phyloP scores from a whole-genome alignment of 2,797 vertebrate species.

The Australoheros facetus region DNA sequence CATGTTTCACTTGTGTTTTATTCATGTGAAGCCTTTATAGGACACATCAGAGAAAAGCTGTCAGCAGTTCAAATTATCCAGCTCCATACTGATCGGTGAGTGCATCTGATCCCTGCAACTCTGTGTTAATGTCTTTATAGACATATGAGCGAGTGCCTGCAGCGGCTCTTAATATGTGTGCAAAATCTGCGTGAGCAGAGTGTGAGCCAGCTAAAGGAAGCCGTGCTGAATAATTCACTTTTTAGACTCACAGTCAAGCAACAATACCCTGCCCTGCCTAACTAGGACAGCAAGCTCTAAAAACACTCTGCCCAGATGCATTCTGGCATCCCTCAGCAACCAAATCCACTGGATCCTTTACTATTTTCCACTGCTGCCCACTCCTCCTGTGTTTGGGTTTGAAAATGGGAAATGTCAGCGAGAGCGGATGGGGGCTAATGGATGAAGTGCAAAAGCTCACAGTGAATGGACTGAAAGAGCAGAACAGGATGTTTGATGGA shows the following conservation, averaged over 20 bases:
- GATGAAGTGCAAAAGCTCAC: conserved; percentile 41
- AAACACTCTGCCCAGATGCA: conserved; percentile 46
- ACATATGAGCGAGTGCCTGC: conserved; percentile 18
- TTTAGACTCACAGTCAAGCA: conserved; percentile 60
- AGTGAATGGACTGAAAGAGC: conserved; percentile 27
- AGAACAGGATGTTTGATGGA: conserved; percentile 47
- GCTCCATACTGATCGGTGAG: conserved; percentile 41
- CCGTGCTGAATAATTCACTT: conserved; percentile 78
- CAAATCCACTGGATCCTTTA: conserved; percentile 46
- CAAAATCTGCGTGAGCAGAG: conserved; percentile 36
- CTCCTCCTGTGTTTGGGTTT: conserved; percentile 53
- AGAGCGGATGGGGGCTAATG: conserved; percentile 23
- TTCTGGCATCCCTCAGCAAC: conserved; percentile 35
- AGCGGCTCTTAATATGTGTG: conserved; percentile 24
- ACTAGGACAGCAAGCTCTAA: conserved; percentile 70
- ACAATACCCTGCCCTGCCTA: conserved; percentile 57
- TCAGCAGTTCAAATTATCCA: neutral
- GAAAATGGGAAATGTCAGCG: conserved; percentile 38
- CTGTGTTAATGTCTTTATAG: conserved; percentile 19
- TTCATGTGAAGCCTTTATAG: conserved; percentile 1
- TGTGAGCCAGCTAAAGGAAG: conserved; percentile 61
- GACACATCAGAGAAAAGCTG: conserved; percentile 1
- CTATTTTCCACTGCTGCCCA: conserved; percentile 31
- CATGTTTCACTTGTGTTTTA: conserved; percentile 8
- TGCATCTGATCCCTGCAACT: conserved; percentile 25